phyloP scores from a whole-genome alignment of 35 echinoderm and acorn worm genomes.

The Lytechinus variegatus region DNA sequence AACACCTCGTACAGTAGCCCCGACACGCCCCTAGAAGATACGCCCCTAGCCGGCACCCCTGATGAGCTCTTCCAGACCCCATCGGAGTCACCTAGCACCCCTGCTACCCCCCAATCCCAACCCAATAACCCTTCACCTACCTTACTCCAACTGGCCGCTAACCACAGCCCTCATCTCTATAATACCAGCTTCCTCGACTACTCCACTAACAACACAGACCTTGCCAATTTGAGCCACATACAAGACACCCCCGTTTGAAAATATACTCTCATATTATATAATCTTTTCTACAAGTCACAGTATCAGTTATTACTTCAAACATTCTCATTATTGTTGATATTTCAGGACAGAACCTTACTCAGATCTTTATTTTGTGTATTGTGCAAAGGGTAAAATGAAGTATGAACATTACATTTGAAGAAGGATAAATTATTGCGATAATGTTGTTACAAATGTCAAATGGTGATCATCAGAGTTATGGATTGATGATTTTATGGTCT shows the following conservation, averaged over 20 bases:
- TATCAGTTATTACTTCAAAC: too few relatives aligned
- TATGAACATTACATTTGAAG: too few relatives aligned
- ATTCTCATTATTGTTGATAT: too few relatives aligned
- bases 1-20: conserved; percentile 39
- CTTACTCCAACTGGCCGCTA: conserved; percentile 30
- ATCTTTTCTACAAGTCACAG: too few relatives aligned
- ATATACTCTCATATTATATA: not conserved
- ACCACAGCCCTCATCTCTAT: not conserved
- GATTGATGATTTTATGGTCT: too few relatives aligned
- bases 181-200: conserved; percentile 14
- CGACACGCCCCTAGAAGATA: conserved; percentile 23
- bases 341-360: too few relatives aligned
- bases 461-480: too few relatives aligned
- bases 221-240: not conserved
- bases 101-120: not conserved
- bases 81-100: not conserved
- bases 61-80: not conserved
- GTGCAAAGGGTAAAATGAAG: too few relatives aligned
- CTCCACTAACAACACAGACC: not conserved
- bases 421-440: too few relatives aligned
- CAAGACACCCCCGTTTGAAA: conserved; percentile 17
- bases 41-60: not conserved
- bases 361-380: too few relatives aligned
- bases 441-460: too few relatives aligned
- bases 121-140: not conserved